Conservation (phyloP, 1,140 invertebrate species). For the Vanessa tameamea region DNA sequence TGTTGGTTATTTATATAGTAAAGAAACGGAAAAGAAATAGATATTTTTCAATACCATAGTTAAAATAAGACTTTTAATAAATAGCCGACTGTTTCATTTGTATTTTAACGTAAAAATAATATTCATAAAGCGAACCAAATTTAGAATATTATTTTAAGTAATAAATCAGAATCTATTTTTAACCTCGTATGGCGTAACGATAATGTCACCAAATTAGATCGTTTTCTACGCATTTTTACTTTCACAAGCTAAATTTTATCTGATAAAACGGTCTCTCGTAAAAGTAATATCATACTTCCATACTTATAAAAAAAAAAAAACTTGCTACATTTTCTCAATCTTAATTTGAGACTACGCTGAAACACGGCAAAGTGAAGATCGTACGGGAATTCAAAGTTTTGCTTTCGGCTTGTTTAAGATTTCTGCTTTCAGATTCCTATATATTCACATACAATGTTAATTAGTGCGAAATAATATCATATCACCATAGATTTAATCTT, state of each 20-base stretch:
- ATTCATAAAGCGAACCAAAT: too few relatives aligned
- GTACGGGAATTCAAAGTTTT: background rate
- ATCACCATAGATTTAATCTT: too few relatives aligned
- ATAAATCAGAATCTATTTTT: background rate
- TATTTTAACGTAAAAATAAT: too few relatives aligned
- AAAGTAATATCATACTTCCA: constrained; percentile 28
- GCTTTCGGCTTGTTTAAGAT: background rate
- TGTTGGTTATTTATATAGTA: too few relatives aligned
- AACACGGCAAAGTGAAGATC: background rate
- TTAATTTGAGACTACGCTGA: constrained; percentile 22
- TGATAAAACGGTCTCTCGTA: constrained; percentile 20
- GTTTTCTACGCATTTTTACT: background rate
- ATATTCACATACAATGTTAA: background rate
- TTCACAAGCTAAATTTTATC: background rate
- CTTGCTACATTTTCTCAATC: constrained; percentile 31
- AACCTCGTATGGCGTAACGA: background rate
- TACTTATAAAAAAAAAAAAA: constrained; percentile 25
- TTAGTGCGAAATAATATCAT: too few relatives aligned
- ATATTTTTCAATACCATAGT: background rate
- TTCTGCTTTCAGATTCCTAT: background rate
- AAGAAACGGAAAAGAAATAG: too few relatives aligned
- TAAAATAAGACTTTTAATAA: background rate
- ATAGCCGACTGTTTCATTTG: background rate
- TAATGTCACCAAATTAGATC: background rate
- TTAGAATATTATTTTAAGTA: background rate